phyloP scores from a whole-genome alignment of 1,140 invertebrate genomes.

The Papilio polytes region DNA sequence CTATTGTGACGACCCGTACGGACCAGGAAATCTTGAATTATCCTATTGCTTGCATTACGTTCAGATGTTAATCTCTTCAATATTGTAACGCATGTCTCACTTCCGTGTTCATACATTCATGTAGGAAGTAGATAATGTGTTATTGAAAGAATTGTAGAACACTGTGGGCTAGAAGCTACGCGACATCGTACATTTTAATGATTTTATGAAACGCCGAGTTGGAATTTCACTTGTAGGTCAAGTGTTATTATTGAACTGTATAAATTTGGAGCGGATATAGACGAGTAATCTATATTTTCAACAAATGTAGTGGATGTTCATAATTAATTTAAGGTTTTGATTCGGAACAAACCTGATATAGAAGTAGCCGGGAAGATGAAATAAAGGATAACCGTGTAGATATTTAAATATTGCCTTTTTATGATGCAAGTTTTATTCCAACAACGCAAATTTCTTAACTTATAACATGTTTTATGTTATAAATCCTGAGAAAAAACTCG shows the following conservation, averaged over 20 bases:
- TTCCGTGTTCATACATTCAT: conserved; percentile 28
- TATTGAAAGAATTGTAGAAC: background rate
- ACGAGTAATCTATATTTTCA: background rate
- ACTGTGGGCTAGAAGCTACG: background rate
- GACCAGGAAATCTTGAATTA: conserved; percentile 70
- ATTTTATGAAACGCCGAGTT: background rate
- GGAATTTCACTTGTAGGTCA: background rate
- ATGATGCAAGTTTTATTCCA: background rate
- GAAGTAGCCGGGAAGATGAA: background rate
- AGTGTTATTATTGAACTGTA: background rate
- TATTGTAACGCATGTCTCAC: conserved; percentile 32
- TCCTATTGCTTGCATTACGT: conserved; percentile 70
- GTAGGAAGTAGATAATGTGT: conserved; percentile 20
- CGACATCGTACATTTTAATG: background rate
- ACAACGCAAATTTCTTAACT: too few relatives aligned
- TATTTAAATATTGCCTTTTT: background rate
- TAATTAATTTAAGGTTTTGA: background rate
- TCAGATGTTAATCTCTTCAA: conserved; percentile 50
- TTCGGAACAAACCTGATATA: background rate
- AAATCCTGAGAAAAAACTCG: too few relatives aligned
- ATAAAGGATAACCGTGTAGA: background rate
- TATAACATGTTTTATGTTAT: too few relatives aligned
- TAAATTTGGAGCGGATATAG: background rate
- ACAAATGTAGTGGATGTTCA: background rate
- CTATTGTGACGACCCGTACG: conserved; percentile 63